Evolutionary conservation across 2,113 vertebrate genomes (phyloP), one percentile per base, ranked within the genome.

Genomic region (Clarias batrachus): DNA sequence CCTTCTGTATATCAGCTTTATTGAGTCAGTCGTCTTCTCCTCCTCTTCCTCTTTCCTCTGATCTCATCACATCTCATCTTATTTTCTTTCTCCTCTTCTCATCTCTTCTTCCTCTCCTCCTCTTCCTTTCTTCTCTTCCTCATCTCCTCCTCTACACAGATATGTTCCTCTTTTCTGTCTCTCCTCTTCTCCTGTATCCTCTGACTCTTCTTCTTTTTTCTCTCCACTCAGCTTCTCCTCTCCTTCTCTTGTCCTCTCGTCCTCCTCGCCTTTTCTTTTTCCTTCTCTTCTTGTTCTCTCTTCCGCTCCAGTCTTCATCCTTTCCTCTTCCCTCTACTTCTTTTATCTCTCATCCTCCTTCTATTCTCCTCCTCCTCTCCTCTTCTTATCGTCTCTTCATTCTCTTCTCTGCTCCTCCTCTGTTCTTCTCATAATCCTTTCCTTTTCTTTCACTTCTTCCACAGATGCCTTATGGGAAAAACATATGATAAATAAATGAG

Each of bases 171-270:
- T 63, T 59, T 21, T 63, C 62, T 19, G 3, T 4, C 52, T 23
- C 52, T 13, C 30, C 17, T 52, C 17, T 63, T 23, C 21, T 63
- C 62, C 21, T 48, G 48, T 48, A 48, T 48, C 6, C 48, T 48
- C 21, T 6, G 14, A 30, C 77, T 30, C 30, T 79, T 6, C 41
- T 9, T 60, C 7, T 16, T 54, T 59, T 23, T 63, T 23, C 60
- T 59, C 57, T 17, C n/a, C 23, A 3, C 25, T 62, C 60, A 62
- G 23, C 48, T n/a, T n/a, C 17, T 54, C 95, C 95, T 95, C 95
- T 95, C 95, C 94, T 90, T 93, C 96, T 19, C 8, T 68, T 16
- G 27, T 17, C 5, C 8, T 8, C 10, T 4, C 25, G 1, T 2
- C 60, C 41, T 60, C 19, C 57, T 16, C 16, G 48, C 48, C 48